Evolutionary conservation across 2,113 vertebrate genomes (phyloP).

Genomic region (Grammomys dolichurus): DNA sequence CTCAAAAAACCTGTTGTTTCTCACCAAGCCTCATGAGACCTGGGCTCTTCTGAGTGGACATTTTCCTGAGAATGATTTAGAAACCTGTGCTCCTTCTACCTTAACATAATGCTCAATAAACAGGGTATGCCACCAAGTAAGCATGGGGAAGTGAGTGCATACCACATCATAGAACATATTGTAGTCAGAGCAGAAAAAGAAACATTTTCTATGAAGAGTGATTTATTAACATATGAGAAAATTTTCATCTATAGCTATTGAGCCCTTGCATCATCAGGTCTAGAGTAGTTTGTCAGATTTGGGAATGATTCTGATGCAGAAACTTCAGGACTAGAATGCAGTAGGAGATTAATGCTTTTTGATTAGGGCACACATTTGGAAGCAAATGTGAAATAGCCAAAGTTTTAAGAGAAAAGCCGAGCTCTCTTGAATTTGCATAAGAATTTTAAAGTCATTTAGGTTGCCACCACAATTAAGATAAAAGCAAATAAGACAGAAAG

Average conservation of each 20-base stretch:
- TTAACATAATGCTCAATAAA: neutral
- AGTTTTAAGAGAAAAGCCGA: neutral
- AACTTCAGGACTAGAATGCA: neutral
- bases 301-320: neutral
- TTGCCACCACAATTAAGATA: neutral
- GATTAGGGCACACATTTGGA: neutral
- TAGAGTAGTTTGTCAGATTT: neutral
- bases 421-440: neutral
- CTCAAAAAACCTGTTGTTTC: neutral
- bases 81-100: neutral
- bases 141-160: neutral
- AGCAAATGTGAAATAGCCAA: neutral
- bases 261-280: neutral
- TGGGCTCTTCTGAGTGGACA: neutral
- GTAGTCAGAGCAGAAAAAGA: neutral
- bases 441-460: neutral
- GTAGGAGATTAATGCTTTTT: neutral
- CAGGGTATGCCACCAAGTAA: neutral
- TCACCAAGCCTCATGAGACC: neutral
- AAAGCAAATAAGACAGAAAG: neutral
- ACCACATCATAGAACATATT: neutral
- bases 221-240: neutral
- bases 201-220: neutral
- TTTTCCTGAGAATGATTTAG: neutral
- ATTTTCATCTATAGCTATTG: constrained; percentile 5